Percentiles rank a stretch among this genome's conserved stretches.
phyloP scores from a whole-genome alignment of 2,888 invertebrate species.

The Pseudococcus jackbeardsleyi region DNA sequence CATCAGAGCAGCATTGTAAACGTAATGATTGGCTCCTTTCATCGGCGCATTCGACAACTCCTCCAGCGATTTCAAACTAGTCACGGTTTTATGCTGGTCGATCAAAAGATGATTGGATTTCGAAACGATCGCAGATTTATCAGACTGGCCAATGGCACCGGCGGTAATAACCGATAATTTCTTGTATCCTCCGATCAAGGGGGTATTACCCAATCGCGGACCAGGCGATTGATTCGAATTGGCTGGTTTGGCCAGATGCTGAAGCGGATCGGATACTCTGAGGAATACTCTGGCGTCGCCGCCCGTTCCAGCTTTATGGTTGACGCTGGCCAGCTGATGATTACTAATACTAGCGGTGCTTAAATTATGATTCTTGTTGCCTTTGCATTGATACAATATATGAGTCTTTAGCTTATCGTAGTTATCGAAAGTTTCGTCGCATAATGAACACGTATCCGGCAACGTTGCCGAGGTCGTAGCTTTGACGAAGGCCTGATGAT shows the following conservation, averaged over 20 bases:
- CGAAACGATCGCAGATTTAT: not conserved
- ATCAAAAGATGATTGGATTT: not conserved
- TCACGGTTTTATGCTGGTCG: slow-evolving; percentile 68
- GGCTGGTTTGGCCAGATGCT: not conserved
- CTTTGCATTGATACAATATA: slow-evolving; percentile 49
- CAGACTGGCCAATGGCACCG: not conserved
- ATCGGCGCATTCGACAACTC: slow-evolving; percentile 75
- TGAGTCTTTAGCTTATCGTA: slow-evolving; percentile 58
- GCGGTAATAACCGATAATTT: slow-evolving; percentile 71
- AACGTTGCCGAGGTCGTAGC: not conserved
- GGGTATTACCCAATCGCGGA: slow-evolving; percentile 84
- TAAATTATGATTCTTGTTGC: slow-evolving; percentile 19
- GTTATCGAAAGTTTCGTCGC: slow-evolving; percentile 58
- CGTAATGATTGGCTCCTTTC: slow-evolving; percentile 53
- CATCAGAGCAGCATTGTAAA: not conserved
- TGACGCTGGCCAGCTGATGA: not conserved
- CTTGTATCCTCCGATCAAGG: slow-evolving; percentile 77
- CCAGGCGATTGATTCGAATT: slow-evolving; percentile 81
- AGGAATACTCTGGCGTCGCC: not conserved
- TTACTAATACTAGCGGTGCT: not conserved
- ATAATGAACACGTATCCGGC: slow-evolving; percentile 18
- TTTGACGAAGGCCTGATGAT: not conserved
- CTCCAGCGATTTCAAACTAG: slow-evolving; percentile 74
- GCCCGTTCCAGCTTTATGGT: not conserved
- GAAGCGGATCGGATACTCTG: not conserved